Evolutionary conservation across 2,797 vertebrate species (phyloP).

Genomic region (Galagoides demidoff): DNA sequence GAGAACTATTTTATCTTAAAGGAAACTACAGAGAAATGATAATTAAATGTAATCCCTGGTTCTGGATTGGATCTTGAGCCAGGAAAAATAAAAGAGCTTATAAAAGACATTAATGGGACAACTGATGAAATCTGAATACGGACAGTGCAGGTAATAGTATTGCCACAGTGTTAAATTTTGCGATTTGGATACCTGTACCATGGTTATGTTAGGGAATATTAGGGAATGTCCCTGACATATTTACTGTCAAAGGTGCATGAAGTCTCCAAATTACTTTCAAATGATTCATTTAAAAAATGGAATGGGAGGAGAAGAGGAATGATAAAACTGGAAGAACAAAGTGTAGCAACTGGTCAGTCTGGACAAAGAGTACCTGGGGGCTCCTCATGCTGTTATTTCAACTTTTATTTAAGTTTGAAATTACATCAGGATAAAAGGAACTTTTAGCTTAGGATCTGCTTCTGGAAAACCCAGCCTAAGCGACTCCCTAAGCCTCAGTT

Average conservation of each 20-base stretch:
- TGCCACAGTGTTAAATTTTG: not conserved
- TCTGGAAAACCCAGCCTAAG: not conserved
- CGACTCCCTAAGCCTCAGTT: not conserved
- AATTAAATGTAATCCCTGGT: not conserved
- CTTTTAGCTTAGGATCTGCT: not conserved
- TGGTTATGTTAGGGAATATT: not conserved
- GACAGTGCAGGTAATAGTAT: not conserved
- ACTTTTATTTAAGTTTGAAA: conserved; percentile 5
- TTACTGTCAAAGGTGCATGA: not conserved
- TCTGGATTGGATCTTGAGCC: not conserved
- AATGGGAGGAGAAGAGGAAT: too few species aligned
- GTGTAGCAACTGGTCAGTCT: not conserved
- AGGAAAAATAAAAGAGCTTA: not conserved
- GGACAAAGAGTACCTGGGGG: not conserved
- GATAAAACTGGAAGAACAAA: not conserved
- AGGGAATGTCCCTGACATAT: not conserved
- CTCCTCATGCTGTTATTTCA: not conserved
- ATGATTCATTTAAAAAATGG: not conserved
- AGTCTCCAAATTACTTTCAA: conserved; percentile 30
- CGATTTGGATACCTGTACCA: not conserved
- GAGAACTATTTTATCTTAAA: not conserved
- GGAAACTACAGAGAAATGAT: not conserved
- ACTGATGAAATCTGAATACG: not conserved
- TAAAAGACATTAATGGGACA: not conserved
- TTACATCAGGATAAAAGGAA: not conserved